Evolutionary conservation across 2,797 vertebrate species (phyloP), one percentile per base, ranked within the genome.

Genomic region (Girardinus metallicus): DNA sequence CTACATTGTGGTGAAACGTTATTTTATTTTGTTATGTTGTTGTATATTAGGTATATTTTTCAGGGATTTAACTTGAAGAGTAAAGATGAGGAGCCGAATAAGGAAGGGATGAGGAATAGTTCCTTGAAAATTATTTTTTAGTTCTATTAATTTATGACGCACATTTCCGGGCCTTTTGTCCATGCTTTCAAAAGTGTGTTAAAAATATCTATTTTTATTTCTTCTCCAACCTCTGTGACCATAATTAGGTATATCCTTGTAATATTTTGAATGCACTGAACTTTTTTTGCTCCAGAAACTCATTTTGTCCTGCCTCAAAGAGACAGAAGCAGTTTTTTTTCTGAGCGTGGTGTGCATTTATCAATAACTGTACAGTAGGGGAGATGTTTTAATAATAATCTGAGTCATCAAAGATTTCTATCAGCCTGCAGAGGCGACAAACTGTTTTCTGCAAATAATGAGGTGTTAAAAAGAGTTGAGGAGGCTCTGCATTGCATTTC

Each of bases 381-480:
- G 68, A 73, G 78, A 34, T 44, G 66, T 12, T 29, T 46, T 73
- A 64, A 31, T 44, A 51, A 77, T 81, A 78, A 83, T 83, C 51
- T 68, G 1, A 80, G 47, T 76, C 43, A 73, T 76, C 41, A 39
- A 36, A 64, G 60, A 78, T 82, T 82, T 74, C 55, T 49, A 78
- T 83, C 55, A 39, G 53, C 70, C 75, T 68, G 1, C 64, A 72
- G 73, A 80, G 81, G 78, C 83, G 85, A 83, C 80, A 78, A 85
- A 86, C 31, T 85, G 26, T 77, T 85, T 85, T 81, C 78, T 90
- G 80, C 78, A 78, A 83, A 76, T 78, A 83, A 81, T 73, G 82
- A 80, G 43, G 85, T 75, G 84, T 77, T 85, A 84, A 87, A 88
- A 71, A 46, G 79, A 85, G 83, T 75, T 86, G 83, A 83, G 85